phyloP scores from a whole-genome alignment of 2,113 vertebrate species.

The Heterochromis multidens region DNA sequence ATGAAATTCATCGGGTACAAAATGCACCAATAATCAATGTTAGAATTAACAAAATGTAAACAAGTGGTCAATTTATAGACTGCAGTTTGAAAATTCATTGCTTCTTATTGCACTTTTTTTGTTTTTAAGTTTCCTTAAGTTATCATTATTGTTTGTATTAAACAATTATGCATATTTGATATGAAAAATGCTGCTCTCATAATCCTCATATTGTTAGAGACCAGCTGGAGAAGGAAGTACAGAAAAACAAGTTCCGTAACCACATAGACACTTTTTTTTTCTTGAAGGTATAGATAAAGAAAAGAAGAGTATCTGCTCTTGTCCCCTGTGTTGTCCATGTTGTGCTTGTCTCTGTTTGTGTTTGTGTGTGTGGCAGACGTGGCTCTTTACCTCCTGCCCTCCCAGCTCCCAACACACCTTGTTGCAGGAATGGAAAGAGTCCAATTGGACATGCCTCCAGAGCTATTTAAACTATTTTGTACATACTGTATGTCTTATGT shows the following conservation, averaged over 20 bases:
- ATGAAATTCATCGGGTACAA: not conserved
- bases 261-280: too few relatives aligned
- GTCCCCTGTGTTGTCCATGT: not conserved
- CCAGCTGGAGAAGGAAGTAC: rapidly evolving
- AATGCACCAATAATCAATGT: not conserved
- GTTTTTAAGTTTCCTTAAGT: not conserved
- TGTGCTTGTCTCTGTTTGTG: not conserved
- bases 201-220: too few relatives aligned
- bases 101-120: not conserved
- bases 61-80: not conserved
- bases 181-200: too few relatives aligned
- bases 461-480: too few relatives aligned
- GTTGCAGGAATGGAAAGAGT: too few relatives aligned
- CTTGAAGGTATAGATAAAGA: not conserved
- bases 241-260: not conserved
- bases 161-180: not conserved
- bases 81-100: not conserved
- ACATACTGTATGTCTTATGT: too few relatives aligned
- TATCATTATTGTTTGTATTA: not conserved
- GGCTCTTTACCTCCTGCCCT: not conserved
- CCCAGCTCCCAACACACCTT: too few relatives aligned
- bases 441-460: too few relatives aligned
- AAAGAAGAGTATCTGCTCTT: not conserved
- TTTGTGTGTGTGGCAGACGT: not conserved
- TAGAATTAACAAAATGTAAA: not conserved